These are phyloP conservation scores for Hyperoplus immaculatus DNA, from an alignment of 2,797 vertebrate genomes.

Conservation along the genomic window DNA sequence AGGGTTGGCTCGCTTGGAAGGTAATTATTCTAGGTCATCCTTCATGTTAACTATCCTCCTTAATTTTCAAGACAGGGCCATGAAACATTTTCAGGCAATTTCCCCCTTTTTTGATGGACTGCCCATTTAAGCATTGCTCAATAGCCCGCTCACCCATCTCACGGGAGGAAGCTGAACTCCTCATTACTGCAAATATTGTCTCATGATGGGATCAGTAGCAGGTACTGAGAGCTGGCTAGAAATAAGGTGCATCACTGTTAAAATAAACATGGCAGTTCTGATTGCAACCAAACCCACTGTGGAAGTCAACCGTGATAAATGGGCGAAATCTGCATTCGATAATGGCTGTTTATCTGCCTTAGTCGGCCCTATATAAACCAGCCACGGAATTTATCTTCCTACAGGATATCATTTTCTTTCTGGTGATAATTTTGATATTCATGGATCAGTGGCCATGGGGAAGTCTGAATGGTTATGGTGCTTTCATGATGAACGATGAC, in stretches of 20 bases:
- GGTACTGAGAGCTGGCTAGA: constrained; percentile 35
- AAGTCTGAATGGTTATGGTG: constrained; percentile 29
- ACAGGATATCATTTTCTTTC: constrained; percentile 44
- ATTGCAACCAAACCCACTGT: constrained; percentile 17
- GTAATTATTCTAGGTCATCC: constrained; percentile 56
- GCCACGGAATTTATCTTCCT: constrained; percentile 47
- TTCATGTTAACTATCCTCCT: constrained; percentile 49
- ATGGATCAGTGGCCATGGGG: constrained; percentile 42
- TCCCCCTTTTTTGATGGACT: constrained; percentile 44
- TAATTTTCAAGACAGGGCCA: constrained; percentile 49
- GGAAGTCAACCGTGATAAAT: constrained; percentile 52
- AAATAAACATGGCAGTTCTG: constrained; percentile 50
- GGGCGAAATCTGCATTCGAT: constrained; percentile 63
- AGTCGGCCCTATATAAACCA: constrained; percentile 57
- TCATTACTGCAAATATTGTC: constrained; percentile 17
- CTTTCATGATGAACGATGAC: constrained; percentile 53
- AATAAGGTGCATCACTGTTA: constrained; percentile 50
- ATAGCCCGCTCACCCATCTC: constrained; percentile 29
- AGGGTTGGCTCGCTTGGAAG: constrained; percentile 32
- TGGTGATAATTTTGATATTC: constrained; percentile 57
- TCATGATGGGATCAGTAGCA: constrained; percentile 15
- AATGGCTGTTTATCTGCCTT: constrained; percentile 53
- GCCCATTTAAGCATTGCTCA: constrained; percentile 42
- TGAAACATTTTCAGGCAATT: constrained; percentile 58
- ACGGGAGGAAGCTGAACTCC: constrained; percentile 13